Base-by-base conservation (phyloP, 2,113 vertebrate species). In the Tupaia chinensis region DNA sequence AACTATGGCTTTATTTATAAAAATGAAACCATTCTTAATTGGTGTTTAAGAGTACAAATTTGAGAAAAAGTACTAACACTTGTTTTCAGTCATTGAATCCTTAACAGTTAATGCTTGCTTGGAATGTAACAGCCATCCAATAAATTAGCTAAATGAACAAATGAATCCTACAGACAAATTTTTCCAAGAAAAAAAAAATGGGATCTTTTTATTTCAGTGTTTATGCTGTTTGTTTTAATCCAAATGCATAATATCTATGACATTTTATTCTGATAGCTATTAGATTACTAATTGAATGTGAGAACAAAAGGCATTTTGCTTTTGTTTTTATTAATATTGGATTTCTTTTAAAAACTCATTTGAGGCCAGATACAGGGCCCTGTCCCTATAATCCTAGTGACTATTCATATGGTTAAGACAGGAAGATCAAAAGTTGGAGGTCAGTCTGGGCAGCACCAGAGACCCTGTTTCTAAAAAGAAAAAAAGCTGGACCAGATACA, bases 241-340 rank as follows among this genome's bases (percentile, higher is more conserved):
- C 32, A 94, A 60, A 70, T 90, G 76, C 87, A 17, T 89, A 77
- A 72, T 91, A 87, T 44, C 17, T 93, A 54, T 93, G 66, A 80
- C 10, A 89, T 90, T 95, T 97, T 96, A 81, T 76, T 93, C 32
- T 69, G 22, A 61, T 82, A 80, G 22, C 56, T 88, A 80, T 95
- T 96, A 78, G 25, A 81, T 61, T 56, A 90, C 94, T 81, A 80
- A 92, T 72, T 65, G 15, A 96, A 91, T 93, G 2, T 82, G 34
- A 94, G 34, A 91, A 85, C 27, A 72, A 80, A 87, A 68, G 1
- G 2, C 13, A 78, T 68, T 93, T 80, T 25, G 22, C 10, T 3
- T 77, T 68, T 79, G 58, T 82, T 76, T 10, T 90, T 84, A 81
- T 54, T 96, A 82, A 44, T 90, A 79, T 32, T 74, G 15, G n/a